These are phyloP conservation scores for Zaprionus ornatus DNA, from an alignment of 1,140 invertebrate genomes.

Conservation along the genomic window DNA sequence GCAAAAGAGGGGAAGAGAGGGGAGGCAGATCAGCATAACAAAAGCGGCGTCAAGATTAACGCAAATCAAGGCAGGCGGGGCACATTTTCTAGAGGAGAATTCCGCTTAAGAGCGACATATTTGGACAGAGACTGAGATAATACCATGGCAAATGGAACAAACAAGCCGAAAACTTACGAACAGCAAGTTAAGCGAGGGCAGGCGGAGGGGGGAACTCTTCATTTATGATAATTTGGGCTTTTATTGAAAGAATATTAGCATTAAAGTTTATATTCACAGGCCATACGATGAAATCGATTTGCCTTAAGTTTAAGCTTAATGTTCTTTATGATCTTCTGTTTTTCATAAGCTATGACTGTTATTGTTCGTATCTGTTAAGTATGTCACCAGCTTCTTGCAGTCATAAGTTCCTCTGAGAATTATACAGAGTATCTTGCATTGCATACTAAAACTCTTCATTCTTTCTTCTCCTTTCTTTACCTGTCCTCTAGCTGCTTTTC, in stretches of 20 bases:
- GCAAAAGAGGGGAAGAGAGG: not conserved
- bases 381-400: not conserved
- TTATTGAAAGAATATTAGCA: slow-evolving; percentile 6
- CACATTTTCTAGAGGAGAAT: slow-evolving; percentile 27
- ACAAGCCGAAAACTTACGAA: slow-evolving; percentile 1
- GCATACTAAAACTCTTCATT: not conserved
- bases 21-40: slow-evolving; percentile 31
- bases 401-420: not conserved
- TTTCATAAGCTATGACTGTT: too few species aligned
- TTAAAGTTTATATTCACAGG: not conserved
- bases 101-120: slow-evolving; percentile 36
- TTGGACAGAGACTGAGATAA: slow-evolving; percentile 7
- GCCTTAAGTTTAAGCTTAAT: not conserved
- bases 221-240: not conserved
- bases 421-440: not conserved
- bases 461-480: not conserved
- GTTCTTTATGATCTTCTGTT: not conserved
- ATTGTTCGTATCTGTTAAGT: too few species aligned
- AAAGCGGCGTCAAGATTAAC: slow-evolving; percentile 59
- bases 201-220: not conserved
- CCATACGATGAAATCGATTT: not conserved
- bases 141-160: not conserved
- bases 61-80: slow-evolving; percentile 48
- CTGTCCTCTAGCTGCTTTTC: not conserved
- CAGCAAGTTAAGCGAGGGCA: not conserved